Conservation (phyloP, 2,113 vertebrate species). For the Lophochroa leadbeateri region DNA sequence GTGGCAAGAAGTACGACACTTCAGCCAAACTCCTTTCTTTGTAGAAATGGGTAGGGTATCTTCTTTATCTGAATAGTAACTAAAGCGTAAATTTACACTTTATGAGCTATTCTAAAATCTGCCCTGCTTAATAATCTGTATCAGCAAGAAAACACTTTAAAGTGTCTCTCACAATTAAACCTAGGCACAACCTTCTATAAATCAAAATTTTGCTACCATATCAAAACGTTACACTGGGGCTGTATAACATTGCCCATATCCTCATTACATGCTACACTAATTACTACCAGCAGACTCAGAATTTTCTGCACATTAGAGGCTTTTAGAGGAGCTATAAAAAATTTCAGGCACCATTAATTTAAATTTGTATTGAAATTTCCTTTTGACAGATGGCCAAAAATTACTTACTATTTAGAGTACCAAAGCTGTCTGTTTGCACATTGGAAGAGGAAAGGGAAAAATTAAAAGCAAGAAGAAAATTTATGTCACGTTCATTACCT, state of each 20-base stretch:
- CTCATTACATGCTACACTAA: constrained; percentile 88
- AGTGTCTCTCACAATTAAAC: constrained; percentile 80
- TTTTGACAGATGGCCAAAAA: constrained; percentile 89
- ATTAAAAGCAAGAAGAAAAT: constrained; percentile 83
- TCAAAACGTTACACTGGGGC: constrained; percentile 81
- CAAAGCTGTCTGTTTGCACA: constrained; percentile 82
- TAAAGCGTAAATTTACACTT: constrained; percentile 67
- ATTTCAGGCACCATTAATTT: constrained; percentile 90
- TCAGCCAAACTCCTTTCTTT: constrained; percentile 17
- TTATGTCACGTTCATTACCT: constrained; percentile 85
- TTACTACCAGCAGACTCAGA: constrained; percentile 83
- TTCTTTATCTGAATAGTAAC: constrained; percentile 50
- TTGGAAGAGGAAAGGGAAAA: constrained; percentile 82
- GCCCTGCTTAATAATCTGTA: constrained; percentile 77
- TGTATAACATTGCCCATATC: constrained; percentile 78
- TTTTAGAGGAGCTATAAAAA: constrained; percentile 86
- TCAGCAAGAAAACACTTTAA: constrained; percentile 77
- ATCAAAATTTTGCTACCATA: constrained; percentile 85
- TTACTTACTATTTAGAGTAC: constrained; percentile 87
- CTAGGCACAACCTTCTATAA: constrained; percentile 76
- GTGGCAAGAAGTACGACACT: background rate
- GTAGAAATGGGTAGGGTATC: constrained; percentile 1
- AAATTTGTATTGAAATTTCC: constrained; percentile 88
- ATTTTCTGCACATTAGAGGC: constrained; percentile 87
- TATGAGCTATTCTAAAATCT: constrained; percentile 70